phyloP scores from a whole-genome alignment of 2,113 vertebrate species.

The Cephalopholis sonnerati region DNA sequence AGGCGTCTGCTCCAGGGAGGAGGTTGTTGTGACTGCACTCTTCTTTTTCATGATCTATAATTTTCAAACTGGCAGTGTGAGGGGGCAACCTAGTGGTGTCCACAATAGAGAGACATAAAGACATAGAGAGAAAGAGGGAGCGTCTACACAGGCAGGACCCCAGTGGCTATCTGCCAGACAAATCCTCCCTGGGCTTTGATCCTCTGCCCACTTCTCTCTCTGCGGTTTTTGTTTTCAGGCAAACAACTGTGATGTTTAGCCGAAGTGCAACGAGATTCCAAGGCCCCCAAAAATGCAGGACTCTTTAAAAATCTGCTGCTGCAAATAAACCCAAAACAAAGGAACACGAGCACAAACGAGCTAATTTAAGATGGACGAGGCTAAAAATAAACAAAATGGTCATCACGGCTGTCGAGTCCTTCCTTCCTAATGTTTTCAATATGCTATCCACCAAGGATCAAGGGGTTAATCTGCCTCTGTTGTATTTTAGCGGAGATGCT shows the following conservation, averaged over 20 bases:
- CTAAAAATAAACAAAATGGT: conserved; percentile 34
- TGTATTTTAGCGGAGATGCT: conserved; percentile 80
- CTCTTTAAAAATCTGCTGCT: conserved; percentile 25
- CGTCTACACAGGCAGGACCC: conserved; percentile 59
- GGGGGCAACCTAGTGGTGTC: conserved; percentile 62
- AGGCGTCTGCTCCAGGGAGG: conserved; percentile 75
- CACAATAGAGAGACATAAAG: conserved; percentile 34
- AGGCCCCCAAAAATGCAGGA: background rate
- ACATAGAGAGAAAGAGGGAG: conserved; percentile 21
- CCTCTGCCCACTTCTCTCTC: conserved; percentile 70
- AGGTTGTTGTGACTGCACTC: conserved; percentile 74
- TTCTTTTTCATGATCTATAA: conserved; percentile 84
- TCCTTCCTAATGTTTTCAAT: conserved; percentile 50
- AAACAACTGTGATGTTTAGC: conserved; percentile 72
- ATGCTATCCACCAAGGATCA: conserved; percentile 61
- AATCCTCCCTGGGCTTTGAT: conserved; percentile 77
- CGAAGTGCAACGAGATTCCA: conserved; percentile 60
- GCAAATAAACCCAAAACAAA: background rate
- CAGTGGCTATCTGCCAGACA: conserved; percentile 70
- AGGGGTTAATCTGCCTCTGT: conserved; percentile 80
- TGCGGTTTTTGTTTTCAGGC: conserved; percentile 66
- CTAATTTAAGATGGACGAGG: conserved; percentile 16
- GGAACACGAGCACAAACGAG: background rate
- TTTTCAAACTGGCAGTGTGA: conserved; percentile 86
- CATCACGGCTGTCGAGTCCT: conserved; percentile 7